Base-by-base conservation (phyloP, 2,888 invertebrate genomes). In the Iphiclides podalirius region DNA sequence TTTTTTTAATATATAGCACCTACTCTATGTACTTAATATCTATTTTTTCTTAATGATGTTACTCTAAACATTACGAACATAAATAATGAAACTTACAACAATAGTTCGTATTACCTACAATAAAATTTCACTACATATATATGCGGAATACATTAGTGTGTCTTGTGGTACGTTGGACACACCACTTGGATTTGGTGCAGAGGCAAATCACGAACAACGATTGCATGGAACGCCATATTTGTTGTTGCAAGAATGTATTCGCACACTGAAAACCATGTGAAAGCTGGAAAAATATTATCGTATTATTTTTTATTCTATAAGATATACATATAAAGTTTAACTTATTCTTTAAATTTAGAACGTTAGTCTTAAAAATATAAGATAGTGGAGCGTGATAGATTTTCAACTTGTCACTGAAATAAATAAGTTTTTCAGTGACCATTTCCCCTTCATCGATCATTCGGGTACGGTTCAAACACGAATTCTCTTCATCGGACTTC, bases 191-290 rank as follows among this genome's bases (percentile, higher is more conserved):
- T 88, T 64, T 94, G 92, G 75, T 96, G 95, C 38, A 92, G 91
- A 9, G 96, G 95, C 76, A 98, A 95, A 81, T 98, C 97, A 70
- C 93, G 90, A 52, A 96, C 93, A 46, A 96, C 95, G 31, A 96
- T 94, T 58, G 95, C 92, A 72, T 98, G 97, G 86, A 96, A 98
- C 51, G 94, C 94, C 96, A 98, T 97, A 81, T 97, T 98, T 59
- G 95, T 94, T 46, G 94, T 93, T 47, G 97, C 97, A 69, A 98
- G 94, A 70, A 96, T 91, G 79, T 98, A 98, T 82, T 98, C 98
- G 79, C 96, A 97, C 50, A 96, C 90, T 1, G 98, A 96, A 89
- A 98, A 98, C 94, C 95, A 95, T 75, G 96, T 97, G 86, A 98
- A 98, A 38, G 97, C 98, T 97, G 90, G 59, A 91, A 91, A 28